Evolutionary conservation across 2,113 vertebrate genomes (phyloP).

Genomic region (Lepidothrix coronata): DNA sequence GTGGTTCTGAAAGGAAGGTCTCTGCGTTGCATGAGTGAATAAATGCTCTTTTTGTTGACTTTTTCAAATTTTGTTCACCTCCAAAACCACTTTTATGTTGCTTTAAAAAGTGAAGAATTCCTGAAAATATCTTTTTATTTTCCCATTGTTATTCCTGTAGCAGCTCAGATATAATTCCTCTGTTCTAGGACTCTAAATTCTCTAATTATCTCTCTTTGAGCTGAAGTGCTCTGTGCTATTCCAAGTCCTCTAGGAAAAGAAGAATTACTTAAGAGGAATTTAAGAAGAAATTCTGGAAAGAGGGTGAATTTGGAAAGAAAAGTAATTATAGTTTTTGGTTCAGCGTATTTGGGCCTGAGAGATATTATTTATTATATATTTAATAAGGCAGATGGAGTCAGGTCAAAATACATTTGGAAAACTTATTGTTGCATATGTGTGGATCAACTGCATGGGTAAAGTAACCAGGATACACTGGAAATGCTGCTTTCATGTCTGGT

Average conservation of each 20-base stretch:
- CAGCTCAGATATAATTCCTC: neutral
- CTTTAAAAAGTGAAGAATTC: neutral
- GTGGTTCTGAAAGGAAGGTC: neutral
- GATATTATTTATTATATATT: neutral
- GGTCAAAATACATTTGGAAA: neutral
- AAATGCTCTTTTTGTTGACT: neutral
- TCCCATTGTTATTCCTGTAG: neutral
- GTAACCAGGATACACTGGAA: neutral
- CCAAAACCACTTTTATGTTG: neutral
- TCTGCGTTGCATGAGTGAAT: neutral
- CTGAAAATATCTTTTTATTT: neutral
- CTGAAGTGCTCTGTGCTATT: neutral
- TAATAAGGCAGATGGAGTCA: neutral
- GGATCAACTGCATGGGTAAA: neutral
- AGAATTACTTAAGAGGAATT: neutral
- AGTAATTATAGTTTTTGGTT: neutral
- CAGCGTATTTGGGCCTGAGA: neutral
- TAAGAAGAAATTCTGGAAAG: neutral
- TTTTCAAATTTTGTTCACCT: neutral
- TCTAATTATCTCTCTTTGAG: neutral
- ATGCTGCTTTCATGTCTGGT: neutral
- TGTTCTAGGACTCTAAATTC: neutral
- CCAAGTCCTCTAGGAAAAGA: neutral
- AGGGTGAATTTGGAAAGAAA: neutral
- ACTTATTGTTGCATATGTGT: rapidly evolving